phyloP scores from a whole-genome alignment of 2,888 invertebrate species.

The Catocala fraxini region DNA sequence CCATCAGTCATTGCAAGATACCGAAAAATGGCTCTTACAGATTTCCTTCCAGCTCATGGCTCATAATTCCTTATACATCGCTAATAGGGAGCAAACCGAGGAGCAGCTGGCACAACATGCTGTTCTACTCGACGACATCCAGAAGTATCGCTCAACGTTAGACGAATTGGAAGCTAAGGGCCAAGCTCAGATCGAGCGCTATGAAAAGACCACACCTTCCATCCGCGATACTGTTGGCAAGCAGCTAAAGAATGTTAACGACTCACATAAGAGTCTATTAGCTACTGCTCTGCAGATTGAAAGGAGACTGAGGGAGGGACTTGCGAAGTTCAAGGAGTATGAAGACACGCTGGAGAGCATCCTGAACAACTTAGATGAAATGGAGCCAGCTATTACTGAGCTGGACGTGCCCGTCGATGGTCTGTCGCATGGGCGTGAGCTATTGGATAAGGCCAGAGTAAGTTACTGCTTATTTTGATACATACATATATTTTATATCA shows the following conservation, averaged over 20 bases:
- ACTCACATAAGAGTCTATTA: constrained; percentile 96
- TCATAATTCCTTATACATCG: constrained; percentile 97
- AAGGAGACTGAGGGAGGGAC: constrained; percentile 94
- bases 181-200: constrained; percentile 93
- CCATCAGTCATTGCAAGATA: constrained; percentile 96
- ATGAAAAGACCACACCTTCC: constrained; percentile 90
- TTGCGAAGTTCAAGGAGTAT: constrained; percentile 97
- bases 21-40: constrained; percentile 98
- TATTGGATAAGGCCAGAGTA: constrained; percentile 93
- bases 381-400: constrained; percentile 93
- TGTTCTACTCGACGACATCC: constrained; percentile 91
- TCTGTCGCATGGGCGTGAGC: constrained; percentile 90
- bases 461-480: constrained; percentile 50
- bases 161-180: constrained; percentile 95
- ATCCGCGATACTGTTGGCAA: constrained; percentile 93
- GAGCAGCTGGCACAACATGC: constrained; percentile 97
- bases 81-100: constrained; percentile 96
- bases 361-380: constrained; percentile 92
- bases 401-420: constrained; percentile 92
- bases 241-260: constrained; percentile 96
- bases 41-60: constrained; percentile 98
- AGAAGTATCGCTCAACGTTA: constrained; percentile 93
- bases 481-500: too few species aligned
- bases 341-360: constrained; percentile 96
- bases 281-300: constrained; percentile 97